A percentile compares a stretch with the other conserved stretches of the same genome.
These are phyloP conservation scores for Oasisia sp. DNA, from an alignment of 2,888 invertebrate genomes.

Conservation along the genomic window DNA sequence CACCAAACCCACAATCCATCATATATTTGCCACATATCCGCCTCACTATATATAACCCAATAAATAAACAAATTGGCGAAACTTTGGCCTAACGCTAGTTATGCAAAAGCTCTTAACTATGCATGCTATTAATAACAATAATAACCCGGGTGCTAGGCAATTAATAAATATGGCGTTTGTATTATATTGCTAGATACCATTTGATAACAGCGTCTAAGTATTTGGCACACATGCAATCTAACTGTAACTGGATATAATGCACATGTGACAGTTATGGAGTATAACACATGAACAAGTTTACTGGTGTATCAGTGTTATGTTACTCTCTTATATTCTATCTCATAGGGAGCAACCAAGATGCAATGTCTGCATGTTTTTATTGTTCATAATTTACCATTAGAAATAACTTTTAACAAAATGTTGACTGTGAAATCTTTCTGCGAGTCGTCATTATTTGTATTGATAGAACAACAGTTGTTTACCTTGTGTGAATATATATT, in stretches of 20 bases:
- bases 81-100: background rate
- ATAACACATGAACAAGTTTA: background rate
- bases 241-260: background rate
- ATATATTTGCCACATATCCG: no score
- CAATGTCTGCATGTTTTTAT: no score
- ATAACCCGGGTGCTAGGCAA: background rate
- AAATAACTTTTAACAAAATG: no score
- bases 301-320: background rate
- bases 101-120: background rate
- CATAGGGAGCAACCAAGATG: background rate
- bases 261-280: background rate
- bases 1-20: no score
- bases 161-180: background rate
- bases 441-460: background rate
- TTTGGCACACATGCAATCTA: background rate
- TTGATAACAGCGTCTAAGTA: background rate
- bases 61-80: background rate
- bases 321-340: background rate
- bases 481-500: no score
- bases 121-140: background rate
- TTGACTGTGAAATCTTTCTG: background rate
- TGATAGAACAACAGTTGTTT: background rate
- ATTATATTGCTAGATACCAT: background rate
- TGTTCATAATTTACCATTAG: background rate
- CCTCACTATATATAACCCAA: no score